Percentiles rank a stretch among this genome's conserved stretches.
Conservation (phyloP, 2,888 invertebrate genomes). For the Macrosoma leucophasiata region DNA sequence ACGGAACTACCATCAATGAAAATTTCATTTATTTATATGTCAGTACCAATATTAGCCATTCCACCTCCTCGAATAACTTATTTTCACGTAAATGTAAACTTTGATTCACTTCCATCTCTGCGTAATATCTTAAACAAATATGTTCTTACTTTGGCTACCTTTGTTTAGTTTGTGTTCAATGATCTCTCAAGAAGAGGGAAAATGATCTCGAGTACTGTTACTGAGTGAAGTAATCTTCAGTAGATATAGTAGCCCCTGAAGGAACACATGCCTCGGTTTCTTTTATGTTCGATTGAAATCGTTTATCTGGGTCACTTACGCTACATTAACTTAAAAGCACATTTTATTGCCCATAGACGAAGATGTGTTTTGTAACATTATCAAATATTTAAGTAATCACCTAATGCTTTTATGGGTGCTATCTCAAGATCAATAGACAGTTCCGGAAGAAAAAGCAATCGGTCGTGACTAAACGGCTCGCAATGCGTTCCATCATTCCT, state of each 20-base stretch:
- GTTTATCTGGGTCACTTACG: conserved; percentile 7
- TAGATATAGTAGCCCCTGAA: conserved; percentile 12
- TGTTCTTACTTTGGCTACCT: conserved; percentile 18
- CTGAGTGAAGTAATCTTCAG: conserved; percentile 19
- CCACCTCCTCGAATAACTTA: too few relatives aligned
- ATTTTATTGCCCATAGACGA: conserved; percentile 7
- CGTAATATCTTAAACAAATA: conserved; percentile 17
- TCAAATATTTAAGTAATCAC: conserved; percentile 23
- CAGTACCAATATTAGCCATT: too few relatives aligned
- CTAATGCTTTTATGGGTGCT: conserved; percentile 22
- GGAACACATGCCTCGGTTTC: conserved; percentile 5
- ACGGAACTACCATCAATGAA: too few relatives aligned
- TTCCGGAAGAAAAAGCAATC: conserved; percentile 31
- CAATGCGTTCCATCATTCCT: conserved; percentile 33
- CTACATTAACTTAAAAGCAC: conserved; percentile 14
- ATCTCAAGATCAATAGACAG: conserved; percentile 26
- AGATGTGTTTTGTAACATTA: conserved; percentile 11
- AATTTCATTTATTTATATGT: too few relatives aligned
- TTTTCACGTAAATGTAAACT: conserved; percentile 16
- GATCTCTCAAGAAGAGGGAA: conserved; percentile 4
- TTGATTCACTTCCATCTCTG: conserved; percentile 20
- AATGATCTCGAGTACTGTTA: too few relatives aligned
- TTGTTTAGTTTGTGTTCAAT: conserved; percentile 17
- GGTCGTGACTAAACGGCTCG: conserved; percentile 24
- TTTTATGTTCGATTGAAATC: conserved; percentile 9